These are phyloP conservation scores for Acrocyrtus sp. DNA, from an alignment of 2,888 invertebrate genomes.

Conservation along the genomic window DNA sequence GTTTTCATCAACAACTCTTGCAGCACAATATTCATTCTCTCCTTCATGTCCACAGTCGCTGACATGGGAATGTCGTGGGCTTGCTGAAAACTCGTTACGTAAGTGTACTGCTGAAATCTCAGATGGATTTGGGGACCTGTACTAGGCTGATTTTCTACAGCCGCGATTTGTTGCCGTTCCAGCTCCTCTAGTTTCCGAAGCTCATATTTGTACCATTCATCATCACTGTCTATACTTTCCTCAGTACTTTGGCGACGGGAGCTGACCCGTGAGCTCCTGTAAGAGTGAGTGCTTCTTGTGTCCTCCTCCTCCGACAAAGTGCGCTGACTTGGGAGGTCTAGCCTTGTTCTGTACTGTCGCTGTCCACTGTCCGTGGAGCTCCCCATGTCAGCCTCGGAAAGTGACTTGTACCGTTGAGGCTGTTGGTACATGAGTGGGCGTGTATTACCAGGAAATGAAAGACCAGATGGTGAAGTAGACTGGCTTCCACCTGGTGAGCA, in stretches of 20 bases:
- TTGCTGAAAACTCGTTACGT: conserved; percentile 49
- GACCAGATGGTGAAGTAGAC: conserved; percentile 51
- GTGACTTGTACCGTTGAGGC: conserved; percentile 77
- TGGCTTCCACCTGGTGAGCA: conserved; percentile 48
- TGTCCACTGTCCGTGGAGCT: conserved; percentile 67
- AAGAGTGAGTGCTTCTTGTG: conserved; percentile 86
- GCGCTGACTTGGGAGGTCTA: conserved; percentile 63
- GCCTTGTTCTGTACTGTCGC: conserved; percentile 49
- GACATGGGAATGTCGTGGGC: conserved; percentile 58
- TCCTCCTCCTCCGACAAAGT: conserved; percentile 75
- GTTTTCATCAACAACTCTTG: conserved; percentile 80
- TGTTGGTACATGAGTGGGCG: conserved; percentile 33
- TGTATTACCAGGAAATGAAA: conserved; percentile 37
- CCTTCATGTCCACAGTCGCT: conserved; percentile 74
- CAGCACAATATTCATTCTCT: conserved; percentile 83
- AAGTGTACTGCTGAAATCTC: conserved; percentile 57
- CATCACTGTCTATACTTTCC: conserved; percentile 92
- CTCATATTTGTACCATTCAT: conserved; percentile 93
- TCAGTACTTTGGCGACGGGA: conserved; percentile 91
- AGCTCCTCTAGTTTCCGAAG: conserved; percentile 86
- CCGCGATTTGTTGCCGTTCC: conserved; percentile 71
- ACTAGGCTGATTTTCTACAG: conserved; percentile 54
- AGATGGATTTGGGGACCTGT: conserved; percentile 55
- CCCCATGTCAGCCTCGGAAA: conserved; percentile 70
- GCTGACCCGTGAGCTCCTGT: conserved; percentile 85